Evolutionary conservation across 2,113 vertebrate genomes (phyloP).

Genomic region (Malaclemys terrapin): DNA sequence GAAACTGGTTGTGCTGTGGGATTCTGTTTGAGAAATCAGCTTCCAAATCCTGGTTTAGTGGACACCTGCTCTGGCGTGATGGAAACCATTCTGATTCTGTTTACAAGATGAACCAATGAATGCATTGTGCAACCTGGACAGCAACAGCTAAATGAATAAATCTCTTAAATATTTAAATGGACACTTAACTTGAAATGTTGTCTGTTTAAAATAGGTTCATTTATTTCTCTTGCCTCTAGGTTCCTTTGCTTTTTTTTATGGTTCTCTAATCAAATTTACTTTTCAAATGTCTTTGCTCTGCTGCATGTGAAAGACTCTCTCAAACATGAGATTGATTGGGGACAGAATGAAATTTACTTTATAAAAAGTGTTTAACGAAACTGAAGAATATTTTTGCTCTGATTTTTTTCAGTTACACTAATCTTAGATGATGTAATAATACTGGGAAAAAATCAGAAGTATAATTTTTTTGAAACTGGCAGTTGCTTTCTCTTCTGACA

Average conservation of each 20-base stretch:
- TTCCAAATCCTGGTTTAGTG: background rate
- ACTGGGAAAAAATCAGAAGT: background rate
- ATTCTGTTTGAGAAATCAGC: background rate
- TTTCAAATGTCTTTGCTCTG: background rate
- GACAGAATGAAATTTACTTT: background rate
- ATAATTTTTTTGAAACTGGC: background rate
- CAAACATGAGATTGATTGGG: background rate
- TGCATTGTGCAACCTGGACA: background rate
- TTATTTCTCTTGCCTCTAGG: background rate
- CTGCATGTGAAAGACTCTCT: background rate
- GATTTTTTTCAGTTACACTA: background rate
- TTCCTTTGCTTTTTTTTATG: background rate
- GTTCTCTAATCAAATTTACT: background rate
- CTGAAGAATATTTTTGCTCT: background rate
- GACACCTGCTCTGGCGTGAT: background rate
- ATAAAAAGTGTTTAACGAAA: background rate
- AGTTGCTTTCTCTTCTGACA: background rate
- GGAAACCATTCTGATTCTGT: background rate
- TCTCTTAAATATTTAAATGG: background rate
- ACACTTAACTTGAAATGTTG: background rate
- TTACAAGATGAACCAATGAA: background rate
- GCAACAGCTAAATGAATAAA: background rate
- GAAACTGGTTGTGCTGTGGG: background rate
- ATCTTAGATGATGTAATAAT: background rate
- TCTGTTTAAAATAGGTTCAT: accelerated